Base-by-base conservation (phyloP, 2,888 invertebrate genomes). In the Galeruca laticollis region DNA sequence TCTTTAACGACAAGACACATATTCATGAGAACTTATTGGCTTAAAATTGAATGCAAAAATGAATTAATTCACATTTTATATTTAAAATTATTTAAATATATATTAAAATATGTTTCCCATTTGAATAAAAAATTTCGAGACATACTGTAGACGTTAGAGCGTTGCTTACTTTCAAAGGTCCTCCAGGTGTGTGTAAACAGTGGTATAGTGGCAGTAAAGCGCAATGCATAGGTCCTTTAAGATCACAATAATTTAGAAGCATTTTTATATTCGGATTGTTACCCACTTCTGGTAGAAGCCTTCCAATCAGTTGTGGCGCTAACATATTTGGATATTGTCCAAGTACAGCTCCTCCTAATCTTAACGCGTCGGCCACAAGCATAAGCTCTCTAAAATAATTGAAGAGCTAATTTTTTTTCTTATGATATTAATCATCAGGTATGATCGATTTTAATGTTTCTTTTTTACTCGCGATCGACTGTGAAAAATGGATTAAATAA, bases 121-220 rank as follows among this genome's bases (percentile, higher is more conserved):
- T 26, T 26, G 26, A 5, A 26, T 26, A 26, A 26, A 26, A 26
- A 3, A 5, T 26, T 26, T 26, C 6, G 15, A 40, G 13, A 11
- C 13, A 13, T 4, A 13, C n/a, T 35, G 35, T 35, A 40, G 10
- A 40, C 13, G 3, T 26, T 26, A 26, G 26, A 26, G 26, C 13
- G 11, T 37, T 47, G 21, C 35, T 60, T 83, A 94, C 95, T 88
- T 99, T 98, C 5, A 99, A 86, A 0, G 99, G 99, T 1, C 99
- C 99, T 54, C 99, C 99, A n/a, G 99, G 99, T 1, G 99, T 98
- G 83, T 99, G 98, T 73, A 98, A 87, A 80, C 98, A 98, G 84
- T 99, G 98, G 85, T 97, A 97, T 0, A 95, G 90, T 0, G 99
- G 98, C 76, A 98, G 88, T 61, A 99, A 85, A 0, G 98, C 94